Percentiles rank a stretch among this genome's conserved stretches.
Conservation (phyloP, 2,888 invertebrate genomes). For the Agrotis clavis region DNA sequence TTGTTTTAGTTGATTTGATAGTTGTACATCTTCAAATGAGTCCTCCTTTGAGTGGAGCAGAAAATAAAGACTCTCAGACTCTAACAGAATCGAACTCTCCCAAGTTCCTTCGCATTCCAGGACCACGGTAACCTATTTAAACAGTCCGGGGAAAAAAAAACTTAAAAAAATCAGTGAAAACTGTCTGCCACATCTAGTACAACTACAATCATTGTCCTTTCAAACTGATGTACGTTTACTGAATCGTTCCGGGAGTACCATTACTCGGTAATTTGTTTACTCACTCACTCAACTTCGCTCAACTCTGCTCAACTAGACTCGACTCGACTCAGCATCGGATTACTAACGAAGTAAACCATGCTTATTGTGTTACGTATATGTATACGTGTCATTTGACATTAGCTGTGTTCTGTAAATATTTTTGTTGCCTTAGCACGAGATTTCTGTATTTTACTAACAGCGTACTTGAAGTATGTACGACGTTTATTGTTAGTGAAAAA, state of each 20-base stretch:
- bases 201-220: constrained; percentile 22
- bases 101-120: too few species aligned
- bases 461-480: too few species aligned
- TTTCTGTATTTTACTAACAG: background rate
- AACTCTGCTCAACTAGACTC: constrained; percentile 16
- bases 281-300: constrained; percentile 44
- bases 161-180: background rate
- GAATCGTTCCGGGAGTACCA: constrained; percentile 44
- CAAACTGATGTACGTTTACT: constrained; percentile 33
- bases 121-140: too few species aligned
- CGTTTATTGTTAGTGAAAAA: too few species aligned
- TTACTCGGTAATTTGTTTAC: constrained; percentile 62
- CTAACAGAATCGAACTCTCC: too few species aligned
- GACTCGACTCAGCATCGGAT: constrained; percentile 21
- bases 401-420: too few species aligned
- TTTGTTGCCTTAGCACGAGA: too few species aligned
- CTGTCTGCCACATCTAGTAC: constrained; percentile 34
- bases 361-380: background rate
- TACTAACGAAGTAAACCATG: constrained; percentile 18
- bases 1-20: too few species aligned
- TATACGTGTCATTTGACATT: background rate
- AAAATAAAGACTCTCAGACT: too few species aligned
- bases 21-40: too few species aligned
- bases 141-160: too few species aligned
- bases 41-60: too few species aligned